These are phyloP conservation scores for Magallana angulata DNA, from an alignment of 1,140 invertebrate genomes.

Conservation along the genomic window DNA sequence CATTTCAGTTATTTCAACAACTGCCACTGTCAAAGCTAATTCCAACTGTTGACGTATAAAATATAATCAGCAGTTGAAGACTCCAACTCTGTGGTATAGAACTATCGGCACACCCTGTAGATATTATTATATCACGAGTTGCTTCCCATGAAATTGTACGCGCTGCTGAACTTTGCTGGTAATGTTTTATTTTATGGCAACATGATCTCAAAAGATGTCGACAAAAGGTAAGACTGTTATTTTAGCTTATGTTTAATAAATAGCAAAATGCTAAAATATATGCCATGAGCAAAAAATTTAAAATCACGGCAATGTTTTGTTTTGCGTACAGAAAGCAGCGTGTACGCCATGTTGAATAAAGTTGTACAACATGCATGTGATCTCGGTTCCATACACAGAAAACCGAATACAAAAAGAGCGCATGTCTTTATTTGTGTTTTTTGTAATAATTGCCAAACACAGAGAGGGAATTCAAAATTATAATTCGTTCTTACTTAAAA, in stretches of 20 bases:
- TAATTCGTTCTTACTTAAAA: too few relatives aligned
- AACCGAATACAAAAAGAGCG: too few relatives aligned
- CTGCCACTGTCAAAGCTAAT: too few relatives aligned
- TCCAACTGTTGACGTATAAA: too few relatives aligned
- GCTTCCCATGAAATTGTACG: slow-evolving; percentile 16
- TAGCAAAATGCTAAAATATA: neutral
- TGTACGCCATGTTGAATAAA: slow-evolving; percentile 37
- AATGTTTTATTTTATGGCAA: neutral
- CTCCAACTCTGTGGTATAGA: too few relatives aligned
- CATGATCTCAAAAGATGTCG: neutral
- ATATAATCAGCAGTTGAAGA: too few relatives aligned
- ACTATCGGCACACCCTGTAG: slow-evolving; percentile 3
- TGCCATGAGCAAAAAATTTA: neutral
- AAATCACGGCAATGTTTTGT: neutral
- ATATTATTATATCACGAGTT: neutral
- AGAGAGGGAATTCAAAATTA: too few relatives aligned
- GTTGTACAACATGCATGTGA: neutral
- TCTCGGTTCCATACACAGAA: too few relatives aligned
- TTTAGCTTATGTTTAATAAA: neutral
- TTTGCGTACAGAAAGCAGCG: slow-evolving; percentile 4
- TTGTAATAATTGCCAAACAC: too few relatives aligned
- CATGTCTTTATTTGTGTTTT: too few relatives aligned
- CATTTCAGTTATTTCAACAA: too few relatives aligned
- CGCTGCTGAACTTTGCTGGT: slow-evolving; percentile 25
- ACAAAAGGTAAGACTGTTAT: neutral